Percentiles rank a stretch among this genome's conserved stretches.
phyloP scores from a whole-genome alignment of 2,888 invertebrate species.

The Copidosoma aretas region DNA sequence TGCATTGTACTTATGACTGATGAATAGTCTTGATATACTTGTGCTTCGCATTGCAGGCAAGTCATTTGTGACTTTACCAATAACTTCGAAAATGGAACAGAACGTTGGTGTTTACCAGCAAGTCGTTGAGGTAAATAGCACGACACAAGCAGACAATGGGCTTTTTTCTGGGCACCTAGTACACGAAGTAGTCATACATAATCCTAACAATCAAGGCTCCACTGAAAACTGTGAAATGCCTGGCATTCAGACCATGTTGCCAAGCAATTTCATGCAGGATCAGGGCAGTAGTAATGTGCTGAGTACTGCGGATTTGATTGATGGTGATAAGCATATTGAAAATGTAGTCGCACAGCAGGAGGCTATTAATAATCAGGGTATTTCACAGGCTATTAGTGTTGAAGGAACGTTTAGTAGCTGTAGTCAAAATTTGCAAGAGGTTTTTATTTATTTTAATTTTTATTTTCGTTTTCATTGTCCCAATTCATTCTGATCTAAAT shows the following conservation, averaged over 20 bases:
- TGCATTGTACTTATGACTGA: too few species aligned
- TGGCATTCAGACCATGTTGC: constrained; percentile 30
- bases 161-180: constrained; percentile 23
- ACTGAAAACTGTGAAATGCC: constrained; percentile 26
- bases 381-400: constrained; percentile 25
- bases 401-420: constrained; percentile 13
- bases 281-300: constrained; percentile 22
- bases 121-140: constrained; percentile 24
- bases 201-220: constrained; percentile 27
- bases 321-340: constrained; percentile 22
- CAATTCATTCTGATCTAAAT: background rate
- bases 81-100: constrained; percentile 33
- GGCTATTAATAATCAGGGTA: constrained; percentile 15
- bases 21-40: too few species aligned
- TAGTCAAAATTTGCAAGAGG: constrained; percentile 27
- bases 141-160: constrained; percentile 23
- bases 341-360: constrained; percentile 22
- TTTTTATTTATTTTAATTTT: constrained; percentile 13
- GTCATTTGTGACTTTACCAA: constrained; percentile 11
- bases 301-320: constrained; percentile 9
- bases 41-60: background rate
- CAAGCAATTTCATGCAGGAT: constrained; percentile 33
- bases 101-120: constrained; percentile 31
- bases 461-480: background rate
- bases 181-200: constrained; percentile 34